Evolutionary conservation across 2,113 vertebrate species (phyloP).

Genomic region (Actenoides lindsayi): DNA sequence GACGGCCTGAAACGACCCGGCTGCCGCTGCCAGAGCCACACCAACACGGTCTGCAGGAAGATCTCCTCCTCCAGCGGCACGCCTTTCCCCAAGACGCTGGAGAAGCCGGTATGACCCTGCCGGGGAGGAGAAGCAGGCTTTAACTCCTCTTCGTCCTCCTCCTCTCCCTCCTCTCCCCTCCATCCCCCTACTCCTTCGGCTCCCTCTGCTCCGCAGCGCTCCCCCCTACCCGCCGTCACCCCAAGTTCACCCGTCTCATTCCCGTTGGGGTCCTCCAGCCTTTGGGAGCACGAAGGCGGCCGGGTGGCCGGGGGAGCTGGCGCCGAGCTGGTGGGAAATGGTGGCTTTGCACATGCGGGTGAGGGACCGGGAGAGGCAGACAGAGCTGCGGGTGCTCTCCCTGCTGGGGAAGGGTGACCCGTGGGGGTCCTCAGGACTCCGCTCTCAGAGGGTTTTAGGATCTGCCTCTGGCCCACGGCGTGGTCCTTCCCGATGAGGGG

Average conservation of each 20-base stretch:
- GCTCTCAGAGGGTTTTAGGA: slow-evolving; percentile 18
- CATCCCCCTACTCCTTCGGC: not conserved
- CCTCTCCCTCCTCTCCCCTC: not conserved
- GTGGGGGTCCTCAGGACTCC: not conserved
- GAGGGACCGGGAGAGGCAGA: slow-evolving; percentile 6
- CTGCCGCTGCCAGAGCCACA: slow-evolving; percentile 94
- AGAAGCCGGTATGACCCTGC: slow-evolving; percentile 93
- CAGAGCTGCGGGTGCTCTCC: not conserved
- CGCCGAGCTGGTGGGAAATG: not conserved
- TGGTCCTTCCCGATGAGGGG: not conserved
- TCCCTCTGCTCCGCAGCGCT: not conserved
- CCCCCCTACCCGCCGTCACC: not conserved
- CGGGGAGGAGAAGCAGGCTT: slow-evolving; percentile 24
- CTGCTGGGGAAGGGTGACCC: not conserved
- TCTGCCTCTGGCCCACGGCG: not conserved
- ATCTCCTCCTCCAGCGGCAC: slow-evolving; percentile 85
- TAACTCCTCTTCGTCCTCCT: slow-evolving; percentile 13
- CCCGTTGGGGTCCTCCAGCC: not conserved
- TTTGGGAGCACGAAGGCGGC: not conserved
- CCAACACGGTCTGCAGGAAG: slow-evolving; percentile 96
- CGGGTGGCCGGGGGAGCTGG: not conserved
- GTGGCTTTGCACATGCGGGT: not conserved
- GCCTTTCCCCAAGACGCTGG: slow-evolving; percentile 88
- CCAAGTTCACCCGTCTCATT: not conserved
- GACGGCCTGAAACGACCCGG: slow-evolving; percentile 90